phyloP scores from a whole-genome alignment of 2,888 invertebrate species.

The Trypoxylon attenuatum region DNA sequence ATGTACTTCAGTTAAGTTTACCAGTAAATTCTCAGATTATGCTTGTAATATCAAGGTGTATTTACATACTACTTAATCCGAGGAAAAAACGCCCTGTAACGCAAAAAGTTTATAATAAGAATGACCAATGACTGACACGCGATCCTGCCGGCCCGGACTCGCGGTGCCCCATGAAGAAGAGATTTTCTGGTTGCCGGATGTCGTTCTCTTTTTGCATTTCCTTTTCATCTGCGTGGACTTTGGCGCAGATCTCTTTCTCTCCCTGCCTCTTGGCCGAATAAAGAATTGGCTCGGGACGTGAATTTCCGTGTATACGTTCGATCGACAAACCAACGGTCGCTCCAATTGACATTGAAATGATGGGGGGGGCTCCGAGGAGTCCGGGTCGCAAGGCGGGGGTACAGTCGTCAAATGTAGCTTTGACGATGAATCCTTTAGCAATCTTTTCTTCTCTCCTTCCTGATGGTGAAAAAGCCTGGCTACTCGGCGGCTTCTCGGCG shows the following conservation, averaged over 20 bases:
- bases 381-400: constrained; percentile 55
- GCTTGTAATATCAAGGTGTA: constrained; percentile 72
- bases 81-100: constrained; percentile 69
- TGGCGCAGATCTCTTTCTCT: not conserved
- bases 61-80: constrained; percentile 73
- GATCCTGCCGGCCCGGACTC: constrained; percentile 31
- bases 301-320: not conserved
- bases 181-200: too few relatives aligned
- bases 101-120: constrained; percentile 59
- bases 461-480: constrained; percentile 66
- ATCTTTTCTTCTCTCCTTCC: constrained; percentile 68
- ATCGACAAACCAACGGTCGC: not conserved
- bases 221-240: not conserved
- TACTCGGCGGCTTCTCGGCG: constrained; percentile 59
- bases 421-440: constrained; percentile 72
- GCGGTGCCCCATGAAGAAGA: too few relatives aligned
- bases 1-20: constrained; percentile 70
- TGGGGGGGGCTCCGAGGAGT: constrained; percentile 41
- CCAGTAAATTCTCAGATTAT: constrained; percentile 69
- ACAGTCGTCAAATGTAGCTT: constrained; percentile 68
- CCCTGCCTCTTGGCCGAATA: not conserved
- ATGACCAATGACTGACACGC: constrained; percentile 67
- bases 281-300: not conserved
- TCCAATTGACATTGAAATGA: not conserved
- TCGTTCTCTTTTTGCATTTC: too few relatives aligned